phyloP scores from a whole-genome alignment of 2,113 vertebrate genomes.

The Oryctolagus cuniculus region mOryCun1.1 NC_091443.1:95166001-95166500 shows the following conservation, averaged over 20 bases:
- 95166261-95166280: too few species aligned
- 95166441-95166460: not conserved
- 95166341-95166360: not conserved
- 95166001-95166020: not conserved
- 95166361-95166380: fast-evolving
- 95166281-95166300: too few species aligned
- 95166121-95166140: not conserved
- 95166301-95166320: not conserved
- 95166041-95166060: not conserved
- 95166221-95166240: not conserved
- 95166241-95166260: too few species aligned
- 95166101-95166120: not conserved
- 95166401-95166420: not conserved
- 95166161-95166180: not conserved
- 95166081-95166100: too few species aligned
- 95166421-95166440: not conserved
- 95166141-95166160: not conserved
- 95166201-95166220: not conserved
- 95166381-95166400: not conserved
- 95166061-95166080: not conserved
- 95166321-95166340: not conserved
- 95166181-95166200: not conserved
- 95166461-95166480: fast-evolving
- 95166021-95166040: not conserved
- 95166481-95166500: not conserved